Evolutionary conservation across 1,140 invertebrate genomes (phyloP).

Genomic region (Drosophila aff.): DNA sequence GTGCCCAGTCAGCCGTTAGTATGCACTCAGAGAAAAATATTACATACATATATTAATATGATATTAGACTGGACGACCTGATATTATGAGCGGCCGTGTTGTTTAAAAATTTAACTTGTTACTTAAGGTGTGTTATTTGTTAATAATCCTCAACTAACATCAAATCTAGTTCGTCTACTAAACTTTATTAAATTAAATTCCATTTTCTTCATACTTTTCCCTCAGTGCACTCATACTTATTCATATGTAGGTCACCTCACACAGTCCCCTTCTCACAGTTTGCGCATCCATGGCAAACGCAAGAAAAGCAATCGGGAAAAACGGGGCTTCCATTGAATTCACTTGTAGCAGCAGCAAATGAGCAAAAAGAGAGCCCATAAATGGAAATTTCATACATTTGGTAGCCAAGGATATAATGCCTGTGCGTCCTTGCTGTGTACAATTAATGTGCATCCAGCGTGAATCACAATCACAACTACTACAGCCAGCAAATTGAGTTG

Average conservation of each 20-base stretch:
- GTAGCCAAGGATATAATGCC: constrained; percentile 68
- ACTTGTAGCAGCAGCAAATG: constrained; percentile 57
- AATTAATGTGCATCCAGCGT: constrained; percentile 82
- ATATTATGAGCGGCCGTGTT: too few relatives aligned
- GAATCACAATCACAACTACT: constrained; percentile 58
- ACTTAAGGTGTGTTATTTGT: too few relatives aligned
- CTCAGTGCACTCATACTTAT: constrained; percentile 16
- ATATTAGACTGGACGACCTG: too few relatives aligned
- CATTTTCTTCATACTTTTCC: not conserved
- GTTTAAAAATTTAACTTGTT: not conserved
- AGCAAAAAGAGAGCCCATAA: constrained; percentile 46
- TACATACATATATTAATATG: not conserved
- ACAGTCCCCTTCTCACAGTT: constrained; percentile 10
- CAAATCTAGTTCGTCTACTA: not conserved
- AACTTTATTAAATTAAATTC: not conserved
- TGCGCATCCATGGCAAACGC: constrained; percentile 45
- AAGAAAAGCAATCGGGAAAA: constrained; percentile 44
- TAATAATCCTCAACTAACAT: not conserved
- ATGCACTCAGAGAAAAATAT: not conserved
- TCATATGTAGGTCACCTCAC: constrained; percentile 44
- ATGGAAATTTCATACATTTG: constrained; percentile 74
- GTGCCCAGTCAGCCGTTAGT: constrained; percentile 6
- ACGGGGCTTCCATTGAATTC: constrained; percentile 64
- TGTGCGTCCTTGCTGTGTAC: constrained; percentile 55
- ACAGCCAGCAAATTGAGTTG: constrained; percentile 42